A percentile compares a stretch with the other conserved stretches of the same genome.
phyloP scores from a whole-genome alignment of 2,797 vertebrate species.

The Sebastes trivittatus region DNA sequence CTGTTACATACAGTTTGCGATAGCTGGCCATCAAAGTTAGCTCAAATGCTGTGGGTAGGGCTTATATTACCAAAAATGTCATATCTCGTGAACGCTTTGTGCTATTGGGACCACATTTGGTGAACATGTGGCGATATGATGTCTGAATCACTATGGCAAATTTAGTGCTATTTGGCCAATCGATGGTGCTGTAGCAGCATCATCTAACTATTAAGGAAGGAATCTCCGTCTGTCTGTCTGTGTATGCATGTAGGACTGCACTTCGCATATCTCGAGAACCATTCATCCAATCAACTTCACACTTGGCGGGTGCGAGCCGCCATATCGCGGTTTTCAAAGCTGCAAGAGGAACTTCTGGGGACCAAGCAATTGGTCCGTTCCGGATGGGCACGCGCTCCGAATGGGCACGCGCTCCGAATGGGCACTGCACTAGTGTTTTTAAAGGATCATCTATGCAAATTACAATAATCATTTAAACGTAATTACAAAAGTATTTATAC shows the following conservation, averaged over 20 bases:
- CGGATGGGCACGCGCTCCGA: too few relatives aligned
- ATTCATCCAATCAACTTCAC: too few relatives aligned
- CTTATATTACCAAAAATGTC: background rate
- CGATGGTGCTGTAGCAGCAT: too few relatives aligned
- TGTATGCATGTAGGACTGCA: too few relatives aligned
- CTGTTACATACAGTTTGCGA: background rate
- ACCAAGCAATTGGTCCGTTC: too few relatives aligned
- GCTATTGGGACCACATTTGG: background rate
- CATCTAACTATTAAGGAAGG: too few relatives aligned
- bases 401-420: too few relatives aligned
- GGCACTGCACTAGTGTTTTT: background rate
- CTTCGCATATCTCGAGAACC: too few relatives aligned
- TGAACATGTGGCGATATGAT: background rate
- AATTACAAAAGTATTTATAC: background rate
- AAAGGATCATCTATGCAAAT: background rate
- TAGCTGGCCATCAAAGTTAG: background rate
- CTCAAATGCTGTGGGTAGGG: background rate
- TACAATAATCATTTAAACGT: background rate
- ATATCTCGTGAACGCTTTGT: background rate
- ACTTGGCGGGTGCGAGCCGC: too few relatives aligned
- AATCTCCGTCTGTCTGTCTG: too few relatives aligned
- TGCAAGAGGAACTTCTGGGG: too few relatives aligned
- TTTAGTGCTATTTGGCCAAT: background rate
- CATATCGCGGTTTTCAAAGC: too few relatives aligned
- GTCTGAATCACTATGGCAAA: background rate